Conservation (phyloP, 2,113 vertebrate genomes). For the Dipodomys stephensi region DNA sequence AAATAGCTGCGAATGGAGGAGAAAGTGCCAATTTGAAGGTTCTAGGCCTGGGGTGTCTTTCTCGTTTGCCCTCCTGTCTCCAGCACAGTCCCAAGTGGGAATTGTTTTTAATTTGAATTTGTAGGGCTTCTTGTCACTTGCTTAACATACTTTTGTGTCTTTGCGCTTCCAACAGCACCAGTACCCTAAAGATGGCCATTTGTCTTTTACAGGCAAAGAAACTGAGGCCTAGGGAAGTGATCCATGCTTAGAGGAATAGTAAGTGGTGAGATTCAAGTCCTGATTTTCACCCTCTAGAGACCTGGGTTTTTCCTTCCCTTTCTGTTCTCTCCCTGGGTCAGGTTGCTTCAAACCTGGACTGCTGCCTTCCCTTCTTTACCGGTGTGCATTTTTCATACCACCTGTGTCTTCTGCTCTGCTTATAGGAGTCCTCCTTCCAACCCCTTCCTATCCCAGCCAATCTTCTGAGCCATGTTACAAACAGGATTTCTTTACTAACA, state of each 20-base stretch:
- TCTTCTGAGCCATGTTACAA: background rate
- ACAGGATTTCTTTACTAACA: background rate
- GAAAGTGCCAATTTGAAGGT: fast-evolving
- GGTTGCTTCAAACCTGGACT: background rate
- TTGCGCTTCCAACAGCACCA: background rate
- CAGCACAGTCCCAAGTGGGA: background rate
- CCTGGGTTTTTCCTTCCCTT: background rate
- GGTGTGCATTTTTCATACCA: background rate
- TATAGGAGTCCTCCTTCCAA: no score
- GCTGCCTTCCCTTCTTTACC: background rate
- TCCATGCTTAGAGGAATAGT: background rate
- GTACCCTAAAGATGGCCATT: background rate
- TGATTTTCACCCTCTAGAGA: background rate
- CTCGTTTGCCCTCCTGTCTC: background rate
- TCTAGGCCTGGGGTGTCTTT: background rate
- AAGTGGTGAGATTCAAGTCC: background rate
- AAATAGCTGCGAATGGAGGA: background rate
- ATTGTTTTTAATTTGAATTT: background rate
- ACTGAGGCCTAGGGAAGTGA: background rate
- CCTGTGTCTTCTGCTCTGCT: background rate
- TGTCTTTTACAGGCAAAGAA: background rate
- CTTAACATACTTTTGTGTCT: background rate
- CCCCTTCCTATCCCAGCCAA: no score
- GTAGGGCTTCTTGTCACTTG: background rate
- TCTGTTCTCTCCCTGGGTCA: background rate